Percentiles rank a stretch among this genome's conserved stretches.
These are phyloP conservation scores for Diorhabda elongata DNA, from an alignment of 1,140 invertebrate genomes.

Conservation along the genomic window DNA sequence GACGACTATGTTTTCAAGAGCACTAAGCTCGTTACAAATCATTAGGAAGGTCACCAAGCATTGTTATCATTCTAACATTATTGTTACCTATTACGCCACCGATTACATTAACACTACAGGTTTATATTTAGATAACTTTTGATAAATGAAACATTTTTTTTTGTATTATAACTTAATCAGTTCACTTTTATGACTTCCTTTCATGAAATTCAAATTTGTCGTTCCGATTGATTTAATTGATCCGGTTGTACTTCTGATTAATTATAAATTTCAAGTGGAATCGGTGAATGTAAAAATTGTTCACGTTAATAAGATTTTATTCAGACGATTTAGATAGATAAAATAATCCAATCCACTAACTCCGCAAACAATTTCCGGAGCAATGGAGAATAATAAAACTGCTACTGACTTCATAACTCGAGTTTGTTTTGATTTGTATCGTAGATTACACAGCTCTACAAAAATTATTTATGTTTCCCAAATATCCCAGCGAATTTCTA, in stretches of 20 bases:
- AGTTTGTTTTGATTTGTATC: no score
- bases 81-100: background rate
- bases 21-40: slow-evolving; percentile 2
- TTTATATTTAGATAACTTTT: background rate
- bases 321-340: no score
- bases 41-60: slow-evolving; percentile 8
- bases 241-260: background rate
- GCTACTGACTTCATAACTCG: no score
- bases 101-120: slow-evolving; percentile 2
- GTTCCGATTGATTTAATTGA: background rate
- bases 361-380: no score
- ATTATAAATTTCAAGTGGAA: background rate
- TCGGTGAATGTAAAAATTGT: background rate
- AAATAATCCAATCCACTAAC: no score
- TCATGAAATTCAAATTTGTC: background rate
- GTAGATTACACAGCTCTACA: no score
- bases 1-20: background rate
- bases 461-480: no score
- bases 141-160: background rate
- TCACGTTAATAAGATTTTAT: no score
- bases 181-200: background rate
- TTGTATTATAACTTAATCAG: background rate
- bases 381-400: no score
- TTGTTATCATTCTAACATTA: slow-evolving; percentile 8
- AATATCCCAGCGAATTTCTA: no score